Conservation (phyloP, 2,888 invertebrate species). For the Ochropacha duplaris region DNA sequence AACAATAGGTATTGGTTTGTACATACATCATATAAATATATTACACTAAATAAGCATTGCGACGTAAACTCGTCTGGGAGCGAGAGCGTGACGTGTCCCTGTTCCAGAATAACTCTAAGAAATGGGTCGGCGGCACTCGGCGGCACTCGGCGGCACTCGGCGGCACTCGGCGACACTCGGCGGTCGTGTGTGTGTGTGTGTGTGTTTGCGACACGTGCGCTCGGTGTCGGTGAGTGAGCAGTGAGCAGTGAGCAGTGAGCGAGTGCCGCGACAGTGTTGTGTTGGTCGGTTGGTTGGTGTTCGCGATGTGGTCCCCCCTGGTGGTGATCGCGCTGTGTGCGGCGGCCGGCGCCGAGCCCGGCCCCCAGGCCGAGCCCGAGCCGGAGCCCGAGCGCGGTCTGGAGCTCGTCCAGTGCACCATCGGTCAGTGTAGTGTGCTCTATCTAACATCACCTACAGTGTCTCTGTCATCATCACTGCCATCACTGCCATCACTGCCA, state of each 20-base stretch:
- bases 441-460: no score
- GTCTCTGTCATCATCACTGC: no score
- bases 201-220: no score
- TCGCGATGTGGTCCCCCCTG: constrained; percentile 9
- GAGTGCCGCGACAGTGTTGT: constrained; percentile 12
- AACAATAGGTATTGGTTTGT: no score
- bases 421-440: constrained; percentile 32
- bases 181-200: no score
- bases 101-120: neutral
- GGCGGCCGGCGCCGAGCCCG: constrained; percentile 3
- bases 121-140: neutral
- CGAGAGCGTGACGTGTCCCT: neutral
- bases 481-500: no score
- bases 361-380: constrained; percentile 11
- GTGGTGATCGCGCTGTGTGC: constrained; percentile 8
- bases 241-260: no score
- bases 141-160: no score
- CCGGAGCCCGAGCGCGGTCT: constrained; percentile 19
- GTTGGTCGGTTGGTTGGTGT: no score
- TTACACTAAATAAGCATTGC: neutral
- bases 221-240: no score
- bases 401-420: constrained; percentile 20
- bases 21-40: no score
- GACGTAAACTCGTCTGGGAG: neutral
- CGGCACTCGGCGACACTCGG: no score